These are phyloP conservation scores for Ischnus inquisitorius DNA, from an alignment of 2,888 invertebrate species.

Conservation along the genomic window DNA sequence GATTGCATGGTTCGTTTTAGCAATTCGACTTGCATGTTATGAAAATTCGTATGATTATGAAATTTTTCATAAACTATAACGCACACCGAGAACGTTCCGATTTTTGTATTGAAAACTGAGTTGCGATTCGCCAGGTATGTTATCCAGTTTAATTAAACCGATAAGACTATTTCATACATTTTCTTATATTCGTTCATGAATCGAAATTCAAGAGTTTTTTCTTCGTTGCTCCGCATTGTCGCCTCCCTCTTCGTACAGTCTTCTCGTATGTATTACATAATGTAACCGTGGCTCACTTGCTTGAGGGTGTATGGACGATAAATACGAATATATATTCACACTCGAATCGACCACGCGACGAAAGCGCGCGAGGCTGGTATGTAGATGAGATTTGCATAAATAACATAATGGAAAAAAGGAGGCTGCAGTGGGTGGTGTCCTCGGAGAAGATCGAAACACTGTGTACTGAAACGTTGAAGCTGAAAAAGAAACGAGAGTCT, in stretches of 20 bases:
- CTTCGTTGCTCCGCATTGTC: not conserved
- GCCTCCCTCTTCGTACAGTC: not conserved
- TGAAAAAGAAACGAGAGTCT: slow-evolving; percentile 27
- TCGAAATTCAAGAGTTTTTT: not conserved
- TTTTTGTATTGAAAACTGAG: too few relatives aligned
- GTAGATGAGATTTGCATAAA: slow-evolving; percentile 65
- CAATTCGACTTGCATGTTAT: too few relatives aligned
- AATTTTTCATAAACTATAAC: too few relatives aligned
- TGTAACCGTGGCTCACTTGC: slow-evolving; percentile 11
- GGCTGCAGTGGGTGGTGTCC: not conserved
- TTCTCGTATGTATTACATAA: not conserved
- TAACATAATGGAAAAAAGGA: slow-evolving; percentile 44
- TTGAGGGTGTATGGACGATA: not conserved
- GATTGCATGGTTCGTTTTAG: too few relatives aligned
- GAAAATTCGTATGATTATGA: too few relatives aligned
- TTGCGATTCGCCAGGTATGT: too few relatives aligned
- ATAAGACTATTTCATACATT: too few relatives aligned
- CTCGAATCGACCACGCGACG: slow-evolving; percentile 35
- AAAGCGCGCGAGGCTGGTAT: slow-evolving; percentile 19
- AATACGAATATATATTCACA: slow-evolving; percentile 48
- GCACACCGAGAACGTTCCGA: too few relatives aligned
- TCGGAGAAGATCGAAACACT: slow-evolving; percentile 11
- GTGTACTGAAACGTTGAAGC: not conserved
- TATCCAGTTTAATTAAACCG: too few relatives aligned
- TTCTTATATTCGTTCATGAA: not conserved